Evolutionary conservation across 2,113 vertebrate species (phyloP), one percentile per base, ranked within the genome.

Genomic region (Aspiorhynchus laticeps): DNA sequence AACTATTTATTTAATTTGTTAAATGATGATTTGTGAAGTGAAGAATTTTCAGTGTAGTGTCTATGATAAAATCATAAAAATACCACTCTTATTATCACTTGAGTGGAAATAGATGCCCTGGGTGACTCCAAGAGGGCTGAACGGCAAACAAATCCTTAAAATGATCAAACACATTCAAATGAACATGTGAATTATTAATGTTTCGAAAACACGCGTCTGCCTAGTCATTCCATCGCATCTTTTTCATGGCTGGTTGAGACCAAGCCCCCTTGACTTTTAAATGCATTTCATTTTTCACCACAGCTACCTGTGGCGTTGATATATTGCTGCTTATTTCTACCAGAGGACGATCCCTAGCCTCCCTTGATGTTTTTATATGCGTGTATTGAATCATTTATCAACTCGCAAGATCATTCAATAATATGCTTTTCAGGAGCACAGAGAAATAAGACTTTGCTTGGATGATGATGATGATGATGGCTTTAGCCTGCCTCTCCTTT

Each of bases 311-410:
- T 76, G 78, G 83, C 51, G 78, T 86, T 88, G 86, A 85, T 87
- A 65, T 83, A 88, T 89, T 86, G 80, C 81, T 79, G 59, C 61
- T 79, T 61, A 38, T 84, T 85, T 87, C 85, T 65, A 75, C 81
- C 67, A 82, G 48, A 76, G 87, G 86, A 87, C 81, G 79, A 61
- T 85, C 77, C 43, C 51, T 76, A 31, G 65, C 73, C 74, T 84
- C 36, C 76, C 82, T 77, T 85, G 84, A 88, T 90, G 80, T 86
- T 87, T 89, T 91, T 84, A 87, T 81, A 86, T 87, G 85, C 83
- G 90, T 46, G 79, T 76, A 88, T 87, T 81, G 76, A 89, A 89
- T 87, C 90, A 91, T 88, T 87, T 71, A 84, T 88, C 87, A 89
- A 83, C 84, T 77, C 21, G 26, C 71, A 76, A 86, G 84, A 83